Evolutionary conservation across 2,888 invertebrate genomes (phyloP), one percentile per base, ranked within the genome.

Genomic region (Actias luna): DNA sequence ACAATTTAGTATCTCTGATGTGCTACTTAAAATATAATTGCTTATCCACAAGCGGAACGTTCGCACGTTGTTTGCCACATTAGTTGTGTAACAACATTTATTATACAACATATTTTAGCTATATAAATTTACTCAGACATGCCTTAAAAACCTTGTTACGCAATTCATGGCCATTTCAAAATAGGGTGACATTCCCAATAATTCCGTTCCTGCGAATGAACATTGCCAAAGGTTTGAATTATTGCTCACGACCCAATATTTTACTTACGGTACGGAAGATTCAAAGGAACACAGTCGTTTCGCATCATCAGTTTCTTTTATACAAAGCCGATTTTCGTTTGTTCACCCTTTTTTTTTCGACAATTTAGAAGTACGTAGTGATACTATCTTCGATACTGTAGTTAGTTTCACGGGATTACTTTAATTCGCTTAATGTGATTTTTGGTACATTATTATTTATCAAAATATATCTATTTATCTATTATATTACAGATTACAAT

Each of bases 301-400:
- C 71, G 69, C 67, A 59, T 61, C 69, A 67, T 69, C 66, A 64
- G 63, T 16, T 67, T 68, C 68, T 62, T 72, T 68, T 70, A 71
- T 71, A 69, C 65, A 71, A 68, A 68, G 62, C 65, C 60, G 63
- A 60, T 63, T 68, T 64, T 64, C 57, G 63, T 61, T 67, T 69
- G 68, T 69, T 70, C 68, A 66, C 58, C 55, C 65, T 65, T 68
- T 59, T 46, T n/a, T 59, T 58, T 58, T 31, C 50, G 59, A 63
- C 57, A 60, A 62, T 61, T 60, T 64, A 62, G 64, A 65, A 60
- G 59, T 60, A 63, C 14, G 1, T 25, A 50, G 25, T 2, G 12
- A 50, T 50, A 50, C 25, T 22, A 10, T 4, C 14, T 50, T 50
- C 46, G 22, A 64, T 22, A 29, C 14, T 16, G 50, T 25, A 50